Conservation (phyloP, 2,888 invertebrate genomes). For the Acleris cristana region DNA sequence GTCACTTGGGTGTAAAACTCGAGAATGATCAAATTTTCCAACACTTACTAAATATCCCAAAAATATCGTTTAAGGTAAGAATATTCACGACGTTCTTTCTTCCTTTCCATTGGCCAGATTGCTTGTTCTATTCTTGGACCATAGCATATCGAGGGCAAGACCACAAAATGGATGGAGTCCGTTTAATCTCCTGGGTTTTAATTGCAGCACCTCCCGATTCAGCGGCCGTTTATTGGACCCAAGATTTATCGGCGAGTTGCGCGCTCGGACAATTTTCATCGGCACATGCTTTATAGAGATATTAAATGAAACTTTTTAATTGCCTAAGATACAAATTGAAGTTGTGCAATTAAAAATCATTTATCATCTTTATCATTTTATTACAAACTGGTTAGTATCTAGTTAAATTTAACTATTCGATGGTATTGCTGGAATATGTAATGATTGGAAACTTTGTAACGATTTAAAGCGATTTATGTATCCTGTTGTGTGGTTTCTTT, state of each 20-base stretch:
- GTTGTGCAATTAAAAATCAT: slow-evolving; percentile 6
- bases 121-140: slow-evolving; percentile 41
- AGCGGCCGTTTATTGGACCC: slow-evolving; percentile 69
- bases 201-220: slow-evolving; percentile 76
- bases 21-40: no score
- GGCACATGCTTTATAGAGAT: slow-evolving; percentile 38
- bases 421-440: no score
- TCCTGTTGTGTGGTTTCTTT: no score
- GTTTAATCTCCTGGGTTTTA: slow-evolving; percentile 78
- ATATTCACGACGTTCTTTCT: no score
- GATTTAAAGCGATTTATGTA: no score
- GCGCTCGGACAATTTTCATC: slow-evolving; percentile 45
- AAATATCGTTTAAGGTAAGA: no score
- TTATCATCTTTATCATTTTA: neutral
- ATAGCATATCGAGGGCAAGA: slow-evolving; percentile 53
- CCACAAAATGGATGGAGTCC: slow-evolving; percentile 75
- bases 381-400: neutral
- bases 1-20: no score
- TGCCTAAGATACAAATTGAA: slow-evolving; percentile 27
- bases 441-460: no score
- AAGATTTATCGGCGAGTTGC: slow-evolving; percentile 65
- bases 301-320: slow-evolving; percentile 36
- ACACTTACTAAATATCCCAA: no score
- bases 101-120: neutral
- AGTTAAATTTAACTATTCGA: neutral